Conservation (phyloP, 2,797 vertebrate genomes). For the Melanotaenia pygmaea region DNA sequence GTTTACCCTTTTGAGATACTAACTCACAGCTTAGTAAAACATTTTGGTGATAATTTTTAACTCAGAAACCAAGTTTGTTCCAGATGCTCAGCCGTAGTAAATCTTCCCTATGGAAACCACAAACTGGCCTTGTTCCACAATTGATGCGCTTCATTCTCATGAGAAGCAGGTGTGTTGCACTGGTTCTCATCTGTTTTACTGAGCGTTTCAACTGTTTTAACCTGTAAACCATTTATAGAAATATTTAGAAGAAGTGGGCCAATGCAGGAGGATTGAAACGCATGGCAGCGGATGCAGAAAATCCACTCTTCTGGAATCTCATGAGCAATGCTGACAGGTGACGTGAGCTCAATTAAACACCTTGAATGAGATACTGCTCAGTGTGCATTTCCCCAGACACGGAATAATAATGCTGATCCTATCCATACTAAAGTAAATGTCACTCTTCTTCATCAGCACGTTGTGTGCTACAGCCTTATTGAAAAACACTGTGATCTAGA, state of each 20-base stretch:
- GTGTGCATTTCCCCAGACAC: constrained; percentile 29
- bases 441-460: constrained; percentile 13
- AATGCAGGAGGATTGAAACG: constrained; percentile 35
- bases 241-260: neutral
- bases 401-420: constrained; percentile 39
- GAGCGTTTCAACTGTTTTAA: constrained; percentile 7
- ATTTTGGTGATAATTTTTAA: too few relatives aligned
- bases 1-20: too few relatives aligned
- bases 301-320: constrained; percentile 32
- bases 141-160: neutral
- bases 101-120: neutral
- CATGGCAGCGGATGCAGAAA: neutral
- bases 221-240: constrained; percentile 21
- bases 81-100: neutral
- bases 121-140: neutral
- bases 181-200: neutral
- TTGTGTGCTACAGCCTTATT: constrained; percentile 5
- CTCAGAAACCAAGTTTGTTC: too few relatives aligned
- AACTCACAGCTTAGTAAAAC: too few relatives aligned
- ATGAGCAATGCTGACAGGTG: constrained; percentile 39
- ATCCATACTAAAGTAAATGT: constrained; percentile 10
- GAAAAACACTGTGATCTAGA: constrained; percentile 20
- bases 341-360: constrained; percentile 58
- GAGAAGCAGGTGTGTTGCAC: neutral
- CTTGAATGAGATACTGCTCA: constrained; percentile 16